A percentile compares a stretch with the other conserved stretches of the same genome.
These are phyloP conservation scores for Seriola dumerili DNA, from an alignment of 2,113 vertebrate genomes.

Conservation along the genomic window DNA sequence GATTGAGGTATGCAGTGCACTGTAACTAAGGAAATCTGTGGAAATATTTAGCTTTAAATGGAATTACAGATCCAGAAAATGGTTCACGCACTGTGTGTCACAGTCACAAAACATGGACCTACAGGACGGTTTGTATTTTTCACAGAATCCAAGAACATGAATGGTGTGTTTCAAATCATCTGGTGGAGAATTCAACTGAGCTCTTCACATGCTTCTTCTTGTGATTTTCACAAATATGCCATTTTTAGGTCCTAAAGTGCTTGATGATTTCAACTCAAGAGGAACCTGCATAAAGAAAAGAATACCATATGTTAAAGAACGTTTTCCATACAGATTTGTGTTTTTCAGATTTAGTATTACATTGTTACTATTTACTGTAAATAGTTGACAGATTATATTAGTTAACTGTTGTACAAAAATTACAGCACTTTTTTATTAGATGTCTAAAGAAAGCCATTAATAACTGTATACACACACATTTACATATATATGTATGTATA, in stretches of 20 bases:
- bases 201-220: constrained; percentile 43
- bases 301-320: background rate
- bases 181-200: background rate
- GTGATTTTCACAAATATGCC: constrained; percentile 89
- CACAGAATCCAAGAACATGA: background rate
- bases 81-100: background rate
- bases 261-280: constrained; percentile 89
- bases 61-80: too few species aligned
- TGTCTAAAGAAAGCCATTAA: background rate
- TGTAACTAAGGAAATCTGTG: background rate
- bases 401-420: background rate
- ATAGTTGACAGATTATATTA: background rate
- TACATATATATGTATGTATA: too few species aligned
- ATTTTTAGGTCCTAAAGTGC: constrained; percentile 90
- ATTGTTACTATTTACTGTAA: background rate
- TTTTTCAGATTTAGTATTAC: background rate
- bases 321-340: background rate
- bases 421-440: background rate
- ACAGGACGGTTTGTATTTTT: background rate
- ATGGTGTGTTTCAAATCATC: constrained; percentile 3
- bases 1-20: background rate
- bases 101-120: background rate
- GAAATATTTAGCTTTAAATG: background rate
- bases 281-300: constrained; percentile 87
- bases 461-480: too few species aligned